Evolutionary conservation across 2,113 vertebrate genomes (phyloP), one percentile per base, ranked within the genome.

Genomic region (Antechinus stuartii): DNA sequence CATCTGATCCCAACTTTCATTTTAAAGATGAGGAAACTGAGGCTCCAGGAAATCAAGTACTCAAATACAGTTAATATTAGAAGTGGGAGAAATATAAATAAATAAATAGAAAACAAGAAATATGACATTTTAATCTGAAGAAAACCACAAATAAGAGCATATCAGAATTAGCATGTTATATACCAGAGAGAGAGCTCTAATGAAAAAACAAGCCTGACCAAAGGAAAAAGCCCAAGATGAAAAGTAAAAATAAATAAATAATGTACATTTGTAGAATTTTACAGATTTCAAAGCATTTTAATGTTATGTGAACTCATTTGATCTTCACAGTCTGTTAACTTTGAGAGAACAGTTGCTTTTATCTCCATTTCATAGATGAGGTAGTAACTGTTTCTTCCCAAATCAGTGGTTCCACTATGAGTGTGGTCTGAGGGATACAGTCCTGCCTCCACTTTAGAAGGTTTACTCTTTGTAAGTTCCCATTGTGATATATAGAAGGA

Each of bases 11-110:
- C 42, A n/a, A 89, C 47, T 47, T n/a, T 19, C n/a, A 92, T 61
- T 49, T 42, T 46, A 84, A 50, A 96, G 25, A 84, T 49, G 93
- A 94, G n/a, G 54, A 93, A 96, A 91, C 35, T n/a, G 23, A 95
- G 50, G 46, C 19, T 54, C 42, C 42, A 55, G 92, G 91, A 96
- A 93, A 91, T 47, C 56, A 91, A 90, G 5, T 52, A 84, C 42
- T 84, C 61, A 55, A 93, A 68, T 24, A 27, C 11, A 89, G 57
- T 94, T 89, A 92, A 30, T 35, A 90, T 46, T 46, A 54, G 52
- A 92, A 50, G 19, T 84, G n/a, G 35, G n/a, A 84, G 68, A 76
- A 26, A n/a, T n/a, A n/a, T 42, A n/a, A 84, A 84, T 84, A n/a
- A 84, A 84, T 84, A 84, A 42, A 42, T 23, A 84, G 68, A 42